Base-by-base conservation (phyloP, 2,888 invertebrate species). In the Phortica okadai region DNA sequence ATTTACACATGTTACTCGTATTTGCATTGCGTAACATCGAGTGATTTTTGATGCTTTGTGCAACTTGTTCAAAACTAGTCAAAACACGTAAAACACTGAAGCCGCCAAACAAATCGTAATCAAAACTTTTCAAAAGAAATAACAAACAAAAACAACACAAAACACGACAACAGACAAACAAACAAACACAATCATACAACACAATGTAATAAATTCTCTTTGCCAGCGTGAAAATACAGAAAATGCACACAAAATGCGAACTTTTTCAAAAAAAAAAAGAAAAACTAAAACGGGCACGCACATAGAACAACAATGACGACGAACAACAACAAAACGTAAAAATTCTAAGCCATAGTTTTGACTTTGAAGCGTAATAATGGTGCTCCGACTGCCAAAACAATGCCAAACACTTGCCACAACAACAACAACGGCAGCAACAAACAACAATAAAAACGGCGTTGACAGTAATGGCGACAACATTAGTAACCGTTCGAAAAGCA, bases 321-420 rank as follows among this genome's bases (percentile, higher is more conserved):
- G 21, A 33, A 33, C 33, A 33, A 33, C 33, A 33, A 33, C 33
- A 33, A 33, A 33, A 33, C 33, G 33, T 33, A 50, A 50, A 8
- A 50, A 50, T 14, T 50, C 50, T 11, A 50, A 62, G 10, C 16
- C 25, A 62, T 10, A 25, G 62, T 62, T 50, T 50, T 50, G 25
- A 25, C n/a, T 56, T 56, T n/a, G n/a, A 56, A 56, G 56, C 16
- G 16, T 56, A 56, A 56, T 62, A 62, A 62, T 25, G 62, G 62
- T 62, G 21, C 16, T 56, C 16, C n/a, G n/a, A 14, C n/a, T 56
- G 16, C 25, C 62, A 62, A 62, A 62, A 25, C 21, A 25, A 62
- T 62, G 62, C 10, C 62, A 62, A 62, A 62, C 10, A 25, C 62
- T 8, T 25, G 21, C 62, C 10, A 62, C 16, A 25, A 25, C 62